These are phyloP conservation scores for Sciaenops ocellatus DNA, from an alignment of 2,797 vertebrate genomes.

Conservation along the genomic window DNA sequence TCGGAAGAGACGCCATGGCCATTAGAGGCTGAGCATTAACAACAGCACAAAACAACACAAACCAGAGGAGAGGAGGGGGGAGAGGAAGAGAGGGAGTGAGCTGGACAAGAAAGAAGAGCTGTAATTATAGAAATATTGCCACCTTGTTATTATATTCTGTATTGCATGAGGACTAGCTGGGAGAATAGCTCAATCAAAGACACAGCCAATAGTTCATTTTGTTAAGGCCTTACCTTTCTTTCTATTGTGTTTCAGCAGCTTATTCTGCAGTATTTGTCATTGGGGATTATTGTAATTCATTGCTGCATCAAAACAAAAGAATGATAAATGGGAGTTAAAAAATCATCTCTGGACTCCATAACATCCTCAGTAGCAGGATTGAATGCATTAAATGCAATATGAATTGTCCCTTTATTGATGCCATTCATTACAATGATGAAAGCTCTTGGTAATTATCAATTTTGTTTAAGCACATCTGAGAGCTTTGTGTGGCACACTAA, in stretches of 20 bases:
- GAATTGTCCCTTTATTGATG: constrained; percentile 80
- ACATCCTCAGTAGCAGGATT: constrained; percentile 58
- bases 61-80: constrained; percentile 41
- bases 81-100: constrained; percentile 42
- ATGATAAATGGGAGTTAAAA: constrained; percentile 68
- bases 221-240: constrained; percentile 7
- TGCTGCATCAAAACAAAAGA: constrained; percentile 56
- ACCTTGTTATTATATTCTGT: constrained; percentile 79
- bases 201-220: constrained; percentile 33
- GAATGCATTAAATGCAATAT: constrained; percentile 78
- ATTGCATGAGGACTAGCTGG: constrained; percentile 62
- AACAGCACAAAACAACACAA: constrained; percentile 78
- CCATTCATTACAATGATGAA: constrained; percentile 85
- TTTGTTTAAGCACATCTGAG: constrained; percentile 85
- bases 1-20: constrained; percentile 87
- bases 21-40: constrained; percentile 87
- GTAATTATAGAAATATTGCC: constrained; percentile 82
- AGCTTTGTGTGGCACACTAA: constrained; percentile 80
- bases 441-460: constrained; percentile 84
- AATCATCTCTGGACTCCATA: constrained; percentile 55
- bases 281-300: constrained; percentile 39
- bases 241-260: constrained; percentile 32
- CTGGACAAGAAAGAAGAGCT: constrained; percentile 45
- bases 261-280: constrained; percentile 37
- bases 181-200: constrained; percentile 47